Conservation (phyloP, 2,797 vertebrate species). For the Protonibea diacanthus region DNA sequence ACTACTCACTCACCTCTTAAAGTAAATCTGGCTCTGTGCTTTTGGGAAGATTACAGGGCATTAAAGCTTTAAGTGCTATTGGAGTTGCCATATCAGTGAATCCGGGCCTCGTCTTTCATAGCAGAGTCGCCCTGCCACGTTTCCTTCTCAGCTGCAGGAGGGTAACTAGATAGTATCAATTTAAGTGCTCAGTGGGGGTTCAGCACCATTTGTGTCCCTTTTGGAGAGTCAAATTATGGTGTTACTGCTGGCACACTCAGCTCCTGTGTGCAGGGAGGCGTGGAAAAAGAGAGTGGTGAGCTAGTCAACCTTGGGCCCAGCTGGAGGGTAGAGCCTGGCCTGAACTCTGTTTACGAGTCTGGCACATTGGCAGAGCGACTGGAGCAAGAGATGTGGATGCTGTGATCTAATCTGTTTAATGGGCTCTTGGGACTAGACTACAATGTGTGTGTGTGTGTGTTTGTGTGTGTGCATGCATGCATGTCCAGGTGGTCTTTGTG, state of each 20-base stretch:
- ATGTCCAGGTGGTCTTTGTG: slow-evolving; percentile 15
- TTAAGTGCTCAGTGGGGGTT: slow-evolving; percentile 52
- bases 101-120: slow-evolving; percentile 36
- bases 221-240: slow-evolving; percentile 47
- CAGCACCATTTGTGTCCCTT: slow-evolving; percentile 9
- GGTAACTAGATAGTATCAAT: slow-evolving; percentile 62
- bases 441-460: slow-evolving; percentile 23
- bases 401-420: slow-evolving; percentile 74
- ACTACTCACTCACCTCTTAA: slow-evolving; percentile 60
- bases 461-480: background rate
- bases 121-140: slow-evolving; percentile 31
- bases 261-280: slow-evolving; percentile 20
- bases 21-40: slow-evolving; percentile 61
- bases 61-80: slow-evolving; percentile 66
- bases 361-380: slow-evolving; percentile 54
- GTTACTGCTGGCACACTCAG: slow-evolving; percentile 38
- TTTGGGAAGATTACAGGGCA: slow-evolving; percentile 69
- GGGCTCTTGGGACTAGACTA: slow-evolving; percentile 40
- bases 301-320: slow-evolving; percentile 36
- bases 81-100: slow-evolving; percentile 63
- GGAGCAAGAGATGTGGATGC: slow-evolving; percentile 40
- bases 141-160: slow-evolving; percentile 51
- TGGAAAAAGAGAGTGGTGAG: slow-evolving; percentile 15
- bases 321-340: slow-evolving; percentile 45
- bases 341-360: slow-evolving; percentile 35